Base-by-base conservation (phyloP, 2,888 invertebrate genomes). In the Cyclophora albipunctata region DNA sequence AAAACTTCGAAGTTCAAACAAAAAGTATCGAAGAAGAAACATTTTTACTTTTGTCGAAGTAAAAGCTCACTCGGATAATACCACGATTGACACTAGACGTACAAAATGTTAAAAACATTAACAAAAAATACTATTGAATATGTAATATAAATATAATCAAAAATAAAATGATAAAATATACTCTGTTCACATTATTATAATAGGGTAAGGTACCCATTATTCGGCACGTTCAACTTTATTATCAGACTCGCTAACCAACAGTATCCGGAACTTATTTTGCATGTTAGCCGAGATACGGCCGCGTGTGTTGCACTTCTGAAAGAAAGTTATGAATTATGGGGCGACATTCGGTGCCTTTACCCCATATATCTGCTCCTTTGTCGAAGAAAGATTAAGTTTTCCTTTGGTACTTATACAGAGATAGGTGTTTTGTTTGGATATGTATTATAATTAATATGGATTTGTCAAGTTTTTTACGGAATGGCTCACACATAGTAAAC, bases 211-310 rank as follows among this genome's bases (percentile, higher is more conserved):
- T 33, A 33, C 50, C 45, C 50, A 54, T 50, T 54, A 58, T 55
- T 53, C 50, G 49, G 49, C 49, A 48, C 52, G 52, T 59, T 59
- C 54, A 78, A 82, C 67, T 80, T 80, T 80, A 80, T 75, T 81
- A 82, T 82, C 83, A 76, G 73, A 75, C 75, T 67, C 70, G 71
- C 67, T 77, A 76, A 75, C 73, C 76, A 69, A 71, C 69, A 34
- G 76, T 81, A 82, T 80, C 76, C 74, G 60, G 62, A 83, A 81
- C 71, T 83, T 81, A 81, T 82, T 83, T 84, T 83, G 81, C 84
- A 84, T 83, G 79, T 72, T 67, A 78, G 75, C 73, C 67, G 70
- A 74, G 81, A 83, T 81, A 81, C 62, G 63, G 20, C 62, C 56
- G 75, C 73, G 69, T 66, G 67, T 72, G 76, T 67, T 79, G 84